Evolutionary conservation across 2,113 vertebrate species (phyloP).

Genomic region (Vimba vimba): DNA sequence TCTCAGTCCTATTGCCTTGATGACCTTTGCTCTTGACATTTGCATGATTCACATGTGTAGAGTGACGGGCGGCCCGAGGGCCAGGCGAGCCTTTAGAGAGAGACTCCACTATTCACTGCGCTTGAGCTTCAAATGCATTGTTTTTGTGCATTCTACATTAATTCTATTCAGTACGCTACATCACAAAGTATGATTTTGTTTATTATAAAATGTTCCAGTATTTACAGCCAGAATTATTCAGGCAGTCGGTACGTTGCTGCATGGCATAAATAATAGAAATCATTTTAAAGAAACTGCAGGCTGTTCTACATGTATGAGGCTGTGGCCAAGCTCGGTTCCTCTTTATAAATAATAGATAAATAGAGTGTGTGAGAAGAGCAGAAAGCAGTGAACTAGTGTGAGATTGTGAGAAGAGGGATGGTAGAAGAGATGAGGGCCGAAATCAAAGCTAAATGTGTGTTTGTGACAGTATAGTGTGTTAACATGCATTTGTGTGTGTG

Average conservation of each 20-base stretch:
- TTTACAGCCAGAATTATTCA: conserved; percentile 10
- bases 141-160: neutral
- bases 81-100: conserved; percentile 69
- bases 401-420: conserved; percentile 19
- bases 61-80: conserved; percentile 73
- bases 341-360: conserved; percentile 78
- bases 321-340: conserved; percentile 1
- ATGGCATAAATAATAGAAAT: conserved; percentile 14
- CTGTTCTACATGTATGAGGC: conserved; percentile 28
- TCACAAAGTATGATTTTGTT: neutral
- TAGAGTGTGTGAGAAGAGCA: conserved; percentile 57
- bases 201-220: neutral
- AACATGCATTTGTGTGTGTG: conserved; percentile 24
- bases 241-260: neutral
- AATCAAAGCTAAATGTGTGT: conserved; percentile 29
- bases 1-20: conserved; percentile 43
- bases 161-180: neutral
- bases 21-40: conserved; percentile 74
- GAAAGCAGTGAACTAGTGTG: conserved; percentile 45
- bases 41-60: conserved; percentile 72
- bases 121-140: neutral
- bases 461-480: conserved; percentile 45
- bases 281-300: conserved; percentile 15
- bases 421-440: conserved; percentile 39
- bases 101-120: conserved; percentile 29